phyloP scores from a whole-genome alignment of 2,113 vertebrate genomes.

The Pleuronectes platessa region DNA sequence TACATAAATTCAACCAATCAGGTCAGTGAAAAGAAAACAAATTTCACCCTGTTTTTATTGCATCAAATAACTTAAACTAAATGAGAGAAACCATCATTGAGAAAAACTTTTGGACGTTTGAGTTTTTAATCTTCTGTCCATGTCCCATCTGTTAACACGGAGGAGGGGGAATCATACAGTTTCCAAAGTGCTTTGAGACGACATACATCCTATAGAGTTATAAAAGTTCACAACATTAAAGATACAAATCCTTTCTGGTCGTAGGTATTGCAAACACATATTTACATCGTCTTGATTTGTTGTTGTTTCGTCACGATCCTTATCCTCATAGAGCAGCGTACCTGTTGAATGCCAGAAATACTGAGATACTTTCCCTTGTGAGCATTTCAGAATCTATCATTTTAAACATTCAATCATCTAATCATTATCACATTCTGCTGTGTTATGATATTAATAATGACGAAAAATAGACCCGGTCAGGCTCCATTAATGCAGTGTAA shows the following conservation, averaged over 20 bases:
- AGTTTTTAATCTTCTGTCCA: too few species aligned
- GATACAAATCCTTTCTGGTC: neutral
- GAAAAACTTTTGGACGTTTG: too few species aligned
- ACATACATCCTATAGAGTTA: too few species aligned
- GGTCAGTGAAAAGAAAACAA: too few species aligned
- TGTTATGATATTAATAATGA: neutral
- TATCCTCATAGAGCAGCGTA: slow-evolving; percentile 1
- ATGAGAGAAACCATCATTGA: too few species aligned
- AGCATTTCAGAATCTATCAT: neutral
- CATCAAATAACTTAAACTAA: too few species aligned
- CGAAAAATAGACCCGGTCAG: neutral
- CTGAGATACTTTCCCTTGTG: neutral
- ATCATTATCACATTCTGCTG: neutral
- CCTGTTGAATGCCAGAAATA: neutral
- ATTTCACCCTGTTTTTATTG: too few species aligned
- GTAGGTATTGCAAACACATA: neutral
- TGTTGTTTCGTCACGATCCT: neutral
- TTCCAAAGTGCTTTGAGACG: too few species aligned
- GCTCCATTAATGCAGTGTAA: neutral
- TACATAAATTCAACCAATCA: too few species aligned
- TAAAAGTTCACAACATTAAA: too few species aligned
- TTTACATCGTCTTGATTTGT: neutral
- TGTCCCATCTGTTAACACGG: too few species aligned
- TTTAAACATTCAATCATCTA: neutral
- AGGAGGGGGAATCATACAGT: too few species aligned